These are phyloP conservation scores for Vanacampus margaritifer DNA, from an alignment of 2,113 vertebrate species.

Conservation along the genomic window DNA sequence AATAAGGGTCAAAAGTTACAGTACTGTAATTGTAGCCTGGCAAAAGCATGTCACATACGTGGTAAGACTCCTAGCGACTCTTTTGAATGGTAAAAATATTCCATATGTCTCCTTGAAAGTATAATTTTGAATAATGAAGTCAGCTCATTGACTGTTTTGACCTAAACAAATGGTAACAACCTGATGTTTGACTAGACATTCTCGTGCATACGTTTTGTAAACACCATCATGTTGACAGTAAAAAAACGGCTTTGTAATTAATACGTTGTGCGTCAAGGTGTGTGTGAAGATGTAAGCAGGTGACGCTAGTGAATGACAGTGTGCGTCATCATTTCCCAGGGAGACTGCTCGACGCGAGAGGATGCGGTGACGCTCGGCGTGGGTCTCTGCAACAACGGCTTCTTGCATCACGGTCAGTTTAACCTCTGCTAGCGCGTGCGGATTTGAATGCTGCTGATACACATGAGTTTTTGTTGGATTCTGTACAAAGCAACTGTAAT, in stretches of 20 bases:
- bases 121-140: not conserved
- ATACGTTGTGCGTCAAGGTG: conserved; percentile 7
- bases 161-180: not conserved
- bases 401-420: conserved; percentile 96
- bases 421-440: not conserved
- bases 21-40: too few species aligned
- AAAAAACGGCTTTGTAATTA: conserved; percentile 11
- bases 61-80: too few species aligned
- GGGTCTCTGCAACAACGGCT: conserved; percentile 95
- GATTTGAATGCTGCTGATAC: not conserved
- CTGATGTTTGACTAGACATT: conserved; percentile 2
- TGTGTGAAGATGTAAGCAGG: conserved; percentile 37
- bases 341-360: conserved; percentile 91
- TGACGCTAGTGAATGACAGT: conserved; percentile 42
- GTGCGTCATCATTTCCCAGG: conserved; percentile 76
- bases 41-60: too few species aligned
- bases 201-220: not conserved
- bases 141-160: not conserved
- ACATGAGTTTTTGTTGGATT: not conserved
- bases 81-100: too few species aligned
- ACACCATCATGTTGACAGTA: not conserved
- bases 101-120: too few species aligned
- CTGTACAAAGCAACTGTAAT: not conserved
- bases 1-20: too few species aligned
- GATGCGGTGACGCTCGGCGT: conserved; percentile 93